These are phyloP conservation scores for Ctenopoma multispine DNA, from an alignment of 2,797 vertebrate genomes.

Conservation along the genomic window DNA sequence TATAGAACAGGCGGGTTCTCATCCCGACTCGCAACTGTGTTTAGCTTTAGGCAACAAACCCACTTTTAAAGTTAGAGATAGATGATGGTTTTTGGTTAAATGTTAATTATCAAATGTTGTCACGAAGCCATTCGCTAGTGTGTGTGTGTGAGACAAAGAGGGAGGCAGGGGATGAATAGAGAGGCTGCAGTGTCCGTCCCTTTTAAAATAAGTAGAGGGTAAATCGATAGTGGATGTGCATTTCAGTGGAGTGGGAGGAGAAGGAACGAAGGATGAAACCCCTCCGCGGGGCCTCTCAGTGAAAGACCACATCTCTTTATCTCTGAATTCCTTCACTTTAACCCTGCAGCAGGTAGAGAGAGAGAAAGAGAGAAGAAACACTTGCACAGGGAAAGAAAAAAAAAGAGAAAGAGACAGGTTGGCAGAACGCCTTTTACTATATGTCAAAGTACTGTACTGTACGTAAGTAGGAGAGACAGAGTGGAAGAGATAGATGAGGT, in stretches of 20 bases:
- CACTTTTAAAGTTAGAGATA: background rate
- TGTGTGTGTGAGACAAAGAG: background rate
- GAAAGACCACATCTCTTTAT: constrained; percentile 49
- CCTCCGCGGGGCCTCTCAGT: constrained; percentile 36
- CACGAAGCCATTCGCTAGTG: background rate
- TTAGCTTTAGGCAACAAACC: background rate
- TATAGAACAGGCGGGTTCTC: too few species aligned
- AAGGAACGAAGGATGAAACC: constrained; percentile 43
- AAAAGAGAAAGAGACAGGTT: background rate
- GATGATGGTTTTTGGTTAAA: too few species aligned
- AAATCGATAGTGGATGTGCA: constrained; percentile 59
- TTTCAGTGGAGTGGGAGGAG: constrained; percentile 51
- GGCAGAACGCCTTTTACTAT: constrained; percentile 4
- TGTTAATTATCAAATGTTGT: background rate
- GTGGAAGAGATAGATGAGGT: constrained; percentile 7
- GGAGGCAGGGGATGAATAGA: constrained; percentile 13
- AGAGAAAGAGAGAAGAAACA: background rate
- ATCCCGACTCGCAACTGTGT: background rate
- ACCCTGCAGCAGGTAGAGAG: constrained; percentile 52
- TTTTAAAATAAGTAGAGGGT: constrained; percentile 45
- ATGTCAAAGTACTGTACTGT: constrained; percentile 1
- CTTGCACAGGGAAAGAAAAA: background rate
- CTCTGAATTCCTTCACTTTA: constrained; percentile 59
- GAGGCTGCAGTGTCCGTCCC: constrained; percentile 11
- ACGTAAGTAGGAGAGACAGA: background rate